Evolutionary conservation across 2,888 invertebrate genomes (phyloP).

Genomic region (Byasa hedistus): DNA sequence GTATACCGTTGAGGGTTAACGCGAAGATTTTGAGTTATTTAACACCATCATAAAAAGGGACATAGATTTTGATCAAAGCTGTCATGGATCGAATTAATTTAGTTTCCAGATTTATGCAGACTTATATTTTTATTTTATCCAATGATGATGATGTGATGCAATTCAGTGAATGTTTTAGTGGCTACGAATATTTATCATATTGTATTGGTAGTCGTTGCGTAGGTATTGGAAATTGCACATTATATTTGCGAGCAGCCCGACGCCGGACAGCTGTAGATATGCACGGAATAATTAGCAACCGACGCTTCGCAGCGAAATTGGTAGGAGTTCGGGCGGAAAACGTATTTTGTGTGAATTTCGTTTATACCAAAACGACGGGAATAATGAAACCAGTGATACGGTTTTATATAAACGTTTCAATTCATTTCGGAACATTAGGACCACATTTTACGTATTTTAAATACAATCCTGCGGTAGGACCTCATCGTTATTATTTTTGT

Average conservation of each 20-base stretch:
- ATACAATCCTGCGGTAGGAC: too few species aligned
- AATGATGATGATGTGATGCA: too few species aligned
- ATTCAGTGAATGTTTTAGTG: too few species aligned
- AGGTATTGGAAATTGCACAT: constrained; percentile 17
- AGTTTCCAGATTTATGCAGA: too few species aligned
- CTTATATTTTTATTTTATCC: too few species aligned
- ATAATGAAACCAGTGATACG: constrained; percentile 9
- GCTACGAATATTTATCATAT: neutral
- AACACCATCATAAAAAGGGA: too few species aligned
- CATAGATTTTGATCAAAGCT: too few species aligned
- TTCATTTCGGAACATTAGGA: neutral
- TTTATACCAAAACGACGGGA: constrained; percentile 2
- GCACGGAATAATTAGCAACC: constrained; percentile 12
- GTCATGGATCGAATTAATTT: too few species aligned
- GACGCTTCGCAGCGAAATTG: constrained; percentile 3
- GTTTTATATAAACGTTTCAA: neutral
- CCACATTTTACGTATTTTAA: neutral
- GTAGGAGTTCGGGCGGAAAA: constrained; percentile 4
- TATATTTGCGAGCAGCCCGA: constrained; percentile 8
- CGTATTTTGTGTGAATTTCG: constrained; percentile 14
- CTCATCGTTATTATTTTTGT: too few species aligned
- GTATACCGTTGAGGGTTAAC: too few species aligned
- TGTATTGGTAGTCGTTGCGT: neutral
- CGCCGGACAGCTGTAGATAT: constrained; percentile 17
- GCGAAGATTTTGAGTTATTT: too few species aligned